Conservation (phyloP, 2,113 vertebrate genomes). For the Oncorhynchus masou region DNA sequence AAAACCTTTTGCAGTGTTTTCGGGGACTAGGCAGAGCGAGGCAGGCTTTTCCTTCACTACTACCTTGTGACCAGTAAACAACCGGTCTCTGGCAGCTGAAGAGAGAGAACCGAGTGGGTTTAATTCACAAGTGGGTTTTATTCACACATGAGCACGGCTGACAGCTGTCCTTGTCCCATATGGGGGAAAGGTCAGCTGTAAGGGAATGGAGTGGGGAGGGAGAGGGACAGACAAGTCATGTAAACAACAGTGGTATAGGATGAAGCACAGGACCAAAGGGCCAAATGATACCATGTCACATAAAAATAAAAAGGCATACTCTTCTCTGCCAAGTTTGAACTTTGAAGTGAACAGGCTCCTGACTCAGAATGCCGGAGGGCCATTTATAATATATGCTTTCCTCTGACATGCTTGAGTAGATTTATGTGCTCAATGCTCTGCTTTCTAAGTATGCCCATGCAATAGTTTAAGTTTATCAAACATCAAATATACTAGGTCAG, state of each 20-base stretch:
- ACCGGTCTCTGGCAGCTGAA: slow-evolving; percentile 53
- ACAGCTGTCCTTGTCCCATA: slow-evolving; percentile 26
- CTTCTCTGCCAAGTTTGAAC: background rate
- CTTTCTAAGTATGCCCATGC: no score
- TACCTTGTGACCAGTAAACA: slow-evolving; percentile 36
- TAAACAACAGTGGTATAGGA: background rate
- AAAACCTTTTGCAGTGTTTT: background rate
- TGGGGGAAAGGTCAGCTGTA: slow-evolving; percentile 64
- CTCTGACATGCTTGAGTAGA: background rate
- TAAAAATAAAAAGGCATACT: background rate
- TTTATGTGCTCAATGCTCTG: no score
- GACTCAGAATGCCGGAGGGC: background rate
- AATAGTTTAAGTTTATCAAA: no score
- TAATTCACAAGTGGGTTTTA: no score
- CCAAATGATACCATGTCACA: background rate
- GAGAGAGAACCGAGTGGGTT: slow-evolving; percentile 22
- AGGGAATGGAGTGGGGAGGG: slow-evolving; percentile 16
- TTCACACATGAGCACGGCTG: background rate
- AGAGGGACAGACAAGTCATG: slow-evolving; percentile 13
- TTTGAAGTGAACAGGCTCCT: background rate
- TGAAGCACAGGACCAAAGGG: background rate
- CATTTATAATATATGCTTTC: background rate
- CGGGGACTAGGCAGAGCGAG: background rate
- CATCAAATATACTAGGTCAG: no score
- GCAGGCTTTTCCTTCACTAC: slow-evolving; percentile 22